A percentile compares a stretch with the other conserved stretches of the same genome.
phyloP scores from a whole-genome alignment of 2,888 invertebrate species.

The Eudemis profundana region DNA sequence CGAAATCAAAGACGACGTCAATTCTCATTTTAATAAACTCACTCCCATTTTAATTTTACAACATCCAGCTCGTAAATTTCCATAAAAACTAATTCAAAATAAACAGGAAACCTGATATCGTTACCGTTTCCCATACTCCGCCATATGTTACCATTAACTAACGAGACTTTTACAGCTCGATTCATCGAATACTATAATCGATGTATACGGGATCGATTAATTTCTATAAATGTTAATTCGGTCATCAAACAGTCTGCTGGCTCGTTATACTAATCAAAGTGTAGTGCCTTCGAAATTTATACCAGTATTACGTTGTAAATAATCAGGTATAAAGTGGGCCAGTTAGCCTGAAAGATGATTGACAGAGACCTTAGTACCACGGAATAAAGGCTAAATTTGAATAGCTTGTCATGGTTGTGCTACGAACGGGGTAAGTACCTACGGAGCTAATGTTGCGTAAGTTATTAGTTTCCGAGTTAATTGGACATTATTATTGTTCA shows the following conservation, averaged over 20 bases:
- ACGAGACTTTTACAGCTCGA: slow-evolving; percentile 79
- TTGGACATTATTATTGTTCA: slow-evolving; percentile 55
- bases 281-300: slow-evolving; percentile 76
- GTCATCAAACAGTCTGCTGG: slow-evolving; percentile 77
- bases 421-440: slow-evolving; percentile 37
- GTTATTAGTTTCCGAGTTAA: slow-evolving; percentile 70
- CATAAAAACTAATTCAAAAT: slow-evolving; percentile 65
- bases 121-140: slow-evolving; percentile 66
- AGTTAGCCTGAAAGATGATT: slow-evolving; percentile 19
- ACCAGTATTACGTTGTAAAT: slow-evolving; percentile 66
- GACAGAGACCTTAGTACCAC: slow-evolving; percentile 20
- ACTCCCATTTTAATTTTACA: slow-evolving; percentile 34
- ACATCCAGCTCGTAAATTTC: slow-evolving; percentile 51
- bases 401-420: background rate
- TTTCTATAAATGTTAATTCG: slow-evolving; percentile 81
- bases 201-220: slow-evolving; percentile 79
- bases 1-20: slow-evolving; percentile 37
- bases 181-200: slow-evolving; percentile 70
- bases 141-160: slow-evolving; percentile 82
- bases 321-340: slow-evolving; percentile 72
- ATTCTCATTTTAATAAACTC: slow-evolving; percentile 33
- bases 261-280: slow-evolving; percentile 81
- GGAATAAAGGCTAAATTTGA: slow-evolving; percentile 7
- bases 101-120: slow-evolving; percentile 70
- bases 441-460: slow-evolving; percentile 59